Percentiles rank a stretch among this genome's conserved stretches.
phyloP scores from a whole-genome alignment of 2,113 vertebrate species.

The Gopherus evgoodei region DNA sequence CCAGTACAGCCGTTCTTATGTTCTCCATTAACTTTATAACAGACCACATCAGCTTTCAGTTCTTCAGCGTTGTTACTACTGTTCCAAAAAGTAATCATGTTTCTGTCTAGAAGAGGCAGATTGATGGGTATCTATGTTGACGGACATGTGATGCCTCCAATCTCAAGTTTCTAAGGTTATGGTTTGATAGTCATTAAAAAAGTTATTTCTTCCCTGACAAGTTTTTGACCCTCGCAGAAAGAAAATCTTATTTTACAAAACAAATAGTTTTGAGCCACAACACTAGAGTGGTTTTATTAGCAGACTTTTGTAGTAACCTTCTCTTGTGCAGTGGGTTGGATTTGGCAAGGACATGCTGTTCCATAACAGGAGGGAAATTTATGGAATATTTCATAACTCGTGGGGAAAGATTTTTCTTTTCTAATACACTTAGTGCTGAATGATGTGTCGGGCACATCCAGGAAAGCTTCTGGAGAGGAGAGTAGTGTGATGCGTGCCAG shows the following conservation, averaged over 20 bases:
- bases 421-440: not conserved
- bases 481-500: too few relatives aligned
- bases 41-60: slow-evolving; percentile 44
- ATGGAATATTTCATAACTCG: not conserved
- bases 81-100: slow-evolving; percentile 59
- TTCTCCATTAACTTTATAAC: not conserved
- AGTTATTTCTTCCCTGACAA: slow-evolving; percentile 51
- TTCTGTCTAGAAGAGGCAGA: slow-evolving; percentile 43
- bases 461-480: not conserved
- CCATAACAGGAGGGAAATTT: rapidly evolving
- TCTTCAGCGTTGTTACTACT: slow-evolving; percentile 39
- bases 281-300: not conserved
- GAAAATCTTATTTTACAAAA: not conserved
- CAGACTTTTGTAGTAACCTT: not conserved
- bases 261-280: not conserved
- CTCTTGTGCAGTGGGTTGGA: not conserved
- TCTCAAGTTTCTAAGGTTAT: slow-evolving; percentile 52
- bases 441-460: not conserved
- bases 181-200: slow-evolving; percentile 58
- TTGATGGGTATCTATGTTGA: slow-evolving; percentile 57
- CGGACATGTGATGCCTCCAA: slow-evolving; percentile 53
- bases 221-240: not conserved
- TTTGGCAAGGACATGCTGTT: not conserved
- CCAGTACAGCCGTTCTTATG: too few relatives aligned
- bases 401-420: not conserved